Evolutionary conservation across 2,888 invertebrate species (phyloP).

Genomic region (Escarpia spicata): DNA sequence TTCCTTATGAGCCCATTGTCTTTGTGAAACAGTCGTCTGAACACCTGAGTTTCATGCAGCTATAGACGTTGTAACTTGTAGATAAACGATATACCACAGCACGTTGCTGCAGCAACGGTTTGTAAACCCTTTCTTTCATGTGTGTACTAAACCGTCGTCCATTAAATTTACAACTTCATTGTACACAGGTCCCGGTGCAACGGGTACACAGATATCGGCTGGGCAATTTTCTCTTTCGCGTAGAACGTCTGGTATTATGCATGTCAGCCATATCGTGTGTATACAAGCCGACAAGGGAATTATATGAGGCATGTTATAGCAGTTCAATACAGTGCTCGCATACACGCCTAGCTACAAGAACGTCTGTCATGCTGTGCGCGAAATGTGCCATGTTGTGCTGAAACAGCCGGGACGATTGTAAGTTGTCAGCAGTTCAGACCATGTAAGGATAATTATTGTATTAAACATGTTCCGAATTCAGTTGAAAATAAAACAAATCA

Average conservation of each 20-base stretch:
- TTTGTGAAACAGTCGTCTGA: no score
- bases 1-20: no score
- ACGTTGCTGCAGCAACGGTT: slow-evolving; percentile 6
- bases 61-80: neutral
- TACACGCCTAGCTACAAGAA: neutral
- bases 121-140: neutral
- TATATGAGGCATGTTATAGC: neutral
- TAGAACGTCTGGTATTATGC: neutral
- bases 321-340: neutral
- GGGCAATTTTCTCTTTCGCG: neutral
- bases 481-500: no score
- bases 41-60: neutral
- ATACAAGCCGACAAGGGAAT: neutral
- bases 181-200: neutral
- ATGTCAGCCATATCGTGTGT: neutral
- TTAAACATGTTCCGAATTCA: no score
- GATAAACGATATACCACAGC: neutral
- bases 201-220: neutral
- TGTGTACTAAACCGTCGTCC: neutral
- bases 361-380: neutral
- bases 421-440: no score
- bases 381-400: neutral
- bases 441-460: no score
- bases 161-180: neutral
- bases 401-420: no score